phyloP scores from a whole-genome alignment of 92 coral and sea anemone species.

The Porites evermanni region DNA sequence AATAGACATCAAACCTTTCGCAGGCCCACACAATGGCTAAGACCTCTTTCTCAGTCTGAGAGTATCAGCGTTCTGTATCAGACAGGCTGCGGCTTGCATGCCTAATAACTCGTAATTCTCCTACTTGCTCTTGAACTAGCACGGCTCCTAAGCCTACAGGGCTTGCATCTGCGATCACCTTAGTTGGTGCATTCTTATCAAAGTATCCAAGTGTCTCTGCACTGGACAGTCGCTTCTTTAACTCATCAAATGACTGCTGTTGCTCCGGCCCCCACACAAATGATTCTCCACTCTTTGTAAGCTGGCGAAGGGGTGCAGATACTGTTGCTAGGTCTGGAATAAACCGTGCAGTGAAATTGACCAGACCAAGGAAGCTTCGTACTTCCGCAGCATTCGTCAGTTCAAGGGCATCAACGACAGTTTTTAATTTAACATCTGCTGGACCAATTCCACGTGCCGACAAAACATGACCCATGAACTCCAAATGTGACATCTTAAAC shows the following conservation, averaged over 20 bases:
- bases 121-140: conserved; percentile 53
- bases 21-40: no score
- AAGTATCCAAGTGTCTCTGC: conserved; percentile 59
- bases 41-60: no score
- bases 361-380: conserved; percentile 54
- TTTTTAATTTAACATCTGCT: no score
- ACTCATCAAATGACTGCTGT: conserved; percentile 49
- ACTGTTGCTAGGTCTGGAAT: conserved; percentile 60
- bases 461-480: no score
- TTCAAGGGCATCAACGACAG: no score
- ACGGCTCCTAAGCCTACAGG: conserved; percentile 68
- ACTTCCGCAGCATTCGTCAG: no score
- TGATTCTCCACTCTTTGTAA: conserved; percentile 50
- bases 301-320: conserved; percentile 51
- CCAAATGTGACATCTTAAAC: no score
- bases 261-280: conserved; percentile 54
- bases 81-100: conserved; percentile 60
- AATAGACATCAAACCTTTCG: no score
- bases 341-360: conserved; percentile 61
- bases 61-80: no score
- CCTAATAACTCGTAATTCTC: conserved; percentile 48
- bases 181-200: conserved; percentile 14
- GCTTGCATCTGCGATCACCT: conserved; percentile 71
- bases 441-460: no score
- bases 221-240: conserved; percentile 57